A percentile compares a stretch with the other conserved stretches of the same genome.
Conservation (phyloP, 2,888 invertebrate genomes). For the Sinelater perroti region DNA sequence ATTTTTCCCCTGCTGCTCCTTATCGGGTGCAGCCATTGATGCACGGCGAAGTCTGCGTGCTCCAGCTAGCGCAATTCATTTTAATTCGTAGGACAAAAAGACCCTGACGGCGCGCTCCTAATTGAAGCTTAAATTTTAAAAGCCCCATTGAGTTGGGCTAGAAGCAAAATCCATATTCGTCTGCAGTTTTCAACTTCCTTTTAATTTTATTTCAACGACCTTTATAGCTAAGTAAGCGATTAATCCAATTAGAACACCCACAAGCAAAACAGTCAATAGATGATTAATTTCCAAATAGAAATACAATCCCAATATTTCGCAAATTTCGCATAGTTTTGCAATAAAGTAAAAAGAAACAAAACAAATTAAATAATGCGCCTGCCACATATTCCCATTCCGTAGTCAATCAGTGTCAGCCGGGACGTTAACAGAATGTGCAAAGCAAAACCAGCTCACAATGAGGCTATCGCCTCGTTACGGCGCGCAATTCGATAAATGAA, state of each 20-base stretch:
- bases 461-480: too few species aligned
- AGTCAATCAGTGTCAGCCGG: too few species aligned
- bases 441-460: too few species aligned
- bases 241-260: too few species aligned
- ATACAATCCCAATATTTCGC: too few species aligned
- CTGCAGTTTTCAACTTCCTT: neutral
- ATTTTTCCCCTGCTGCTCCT: neutral
- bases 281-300: too few species aligned
- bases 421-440: too few species aligned
- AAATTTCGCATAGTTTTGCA: too few species aligned
- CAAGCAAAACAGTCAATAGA: too few species aligned
- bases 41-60: neutral
- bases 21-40: neutral
- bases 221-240: neutral
- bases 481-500: slow-evolving; percentile 3
- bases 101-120: neutral
- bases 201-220: neutral
- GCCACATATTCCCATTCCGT: too few species aligned
- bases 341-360: too few species aligned
- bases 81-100: neutral
- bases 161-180: neutral
- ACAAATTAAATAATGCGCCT: too few species aligned
- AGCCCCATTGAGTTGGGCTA: neutral
- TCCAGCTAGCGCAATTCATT: slow-evolving; percentile 2
- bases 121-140: slow-evolving; percentile 7